Evolutionary conservation across 2,797 vertebrate species (phyloP).

Genomic region (Nyctibius grandis): DNA sequence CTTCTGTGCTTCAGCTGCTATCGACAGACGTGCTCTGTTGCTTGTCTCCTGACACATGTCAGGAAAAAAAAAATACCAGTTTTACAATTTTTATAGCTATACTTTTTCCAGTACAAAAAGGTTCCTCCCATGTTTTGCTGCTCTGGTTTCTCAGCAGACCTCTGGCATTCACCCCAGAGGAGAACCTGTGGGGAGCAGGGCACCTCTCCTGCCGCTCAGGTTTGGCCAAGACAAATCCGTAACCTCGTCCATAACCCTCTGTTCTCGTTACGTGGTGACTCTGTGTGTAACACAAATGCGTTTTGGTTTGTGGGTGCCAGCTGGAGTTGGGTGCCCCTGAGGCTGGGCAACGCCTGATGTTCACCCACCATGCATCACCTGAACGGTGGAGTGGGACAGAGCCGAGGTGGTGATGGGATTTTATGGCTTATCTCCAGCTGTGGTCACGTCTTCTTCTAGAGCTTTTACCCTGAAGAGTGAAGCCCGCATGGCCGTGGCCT

Average conservation of each 20-base stretch:
- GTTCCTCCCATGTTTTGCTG: neutral
- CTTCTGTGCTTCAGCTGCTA: neutral
- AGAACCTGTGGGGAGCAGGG: neutral
- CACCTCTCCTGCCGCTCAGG: neutral
- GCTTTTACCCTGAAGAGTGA: neutral
- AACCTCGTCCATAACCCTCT: neutral
- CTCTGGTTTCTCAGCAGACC: neutral
- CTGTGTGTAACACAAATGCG: rapidly evolving
- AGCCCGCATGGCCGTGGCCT: rapidly evolving
- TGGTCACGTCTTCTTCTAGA: neutral
- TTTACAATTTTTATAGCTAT: neutral
- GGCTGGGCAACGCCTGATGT: neutral
- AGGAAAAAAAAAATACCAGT: neutral
- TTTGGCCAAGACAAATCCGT: neutral
- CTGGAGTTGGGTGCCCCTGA: neutral
- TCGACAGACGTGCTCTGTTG: rapidly evolving
- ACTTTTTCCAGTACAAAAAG: neutral
- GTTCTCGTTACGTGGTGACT: neutral
- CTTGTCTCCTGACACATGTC: neutral
- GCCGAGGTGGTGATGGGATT: neutral
- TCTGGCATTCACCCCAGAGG: neutral
- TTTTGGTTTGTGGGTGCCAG: neutral
- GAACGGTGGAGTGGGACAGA: neutral
- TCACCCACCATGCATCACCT: rapidly evolving
- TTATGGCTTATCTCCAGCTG: neutral